Base-by-base conservation (phyloP, 2,888 invertebrate genomes). In the Nowickia ferox region DNA sequence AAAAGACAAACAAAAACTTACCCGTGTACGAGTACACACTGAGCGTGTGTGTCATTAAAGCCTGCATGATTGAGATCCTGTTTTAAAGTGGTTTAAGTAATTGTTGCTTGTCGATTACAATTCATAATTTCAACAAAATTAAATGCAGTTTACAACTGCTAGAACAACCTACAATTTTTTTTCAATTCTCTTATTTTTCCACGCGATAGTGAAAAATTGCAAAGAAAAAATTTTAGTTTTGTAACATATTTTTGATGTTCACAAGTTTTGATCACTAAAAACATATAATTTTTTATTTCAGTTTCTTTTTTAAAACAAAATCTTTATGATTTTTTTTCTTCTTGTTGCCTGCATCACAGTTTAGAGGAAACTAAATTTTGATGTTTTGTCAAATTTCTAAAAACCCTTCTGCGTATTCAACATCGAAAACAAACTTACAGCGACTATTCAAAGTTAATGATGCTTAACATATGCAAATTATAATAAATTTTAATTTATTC, bases 401-500 rank as follows among this genome's bases (percentile, higher is more conserved):
- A 68, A 80, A 80, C 55, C 80, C 75, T 72, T 22, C 40, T n/a
- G 11, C 63, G 17, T 44, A 11, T 40, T 48, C 53, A 51, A 22
- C 4, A 15, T 10, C 1, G 57, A 42, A 30, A 72, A 22, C 11
- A 15, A 57, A 69, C 19, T 65, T 30, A 5, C 40, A 84, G 59
- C 13, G 51, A 40, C 13, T 63, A 65, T 57, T 68, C 61, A 75
- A 59, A 71, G 76, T 80, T 66, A 78, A 84, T 75, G 84, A 80
- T 84, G 51, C 76, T 80, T 71, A 71, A 87, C 85, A 87, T 89
- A 91, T 89, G 91, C 90, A 90, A 91, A 91, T 90, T 89, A 89
- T 86, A 87, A 90, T 90, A 91, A 91, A 90, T 90, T 90, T 88
- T 88, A 90, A 91, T 91, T 91, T 91, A 91, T 91, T 88, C 91